Evolutionary conservation across 2,888 invertebrate genomes (phyloP).

Genomic region (Scaptomyza polygonia): DNA sequence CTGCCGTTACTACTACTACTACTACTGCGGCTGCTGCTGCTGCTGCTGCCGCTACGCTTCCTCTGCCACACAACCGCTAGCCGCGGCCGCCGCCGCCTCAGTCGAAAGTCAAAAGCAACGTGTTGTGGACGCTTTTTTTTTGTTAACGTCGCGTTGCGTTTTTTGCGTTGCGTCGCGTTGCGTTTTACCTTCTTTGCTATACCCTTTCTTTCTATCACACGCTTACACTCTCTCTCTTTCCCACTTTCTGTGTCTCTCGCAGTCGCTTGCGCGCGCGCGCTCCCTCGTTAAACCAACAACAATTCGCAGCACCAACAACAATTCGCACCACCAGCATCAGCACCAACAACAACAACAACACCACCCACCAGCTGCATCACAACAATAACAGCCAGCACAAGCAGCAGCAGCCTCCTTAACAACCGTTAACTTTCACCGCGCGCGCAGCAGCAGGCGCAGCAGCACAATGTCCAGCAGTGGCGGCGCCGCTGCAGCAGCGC

Average conservation of each 20-base stretch:
- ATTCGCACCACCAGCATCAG: constrained; percentile 22
- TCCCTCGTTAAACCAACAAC: constrained; percentile 24
- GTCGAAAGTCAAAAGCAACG: constrained; percentile 80
- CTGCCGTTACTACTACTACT: constrained; percentile 46
- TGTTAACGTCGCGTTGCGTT: constrained; percentile 74
- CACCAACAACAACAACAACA: constrained; percentile 23
- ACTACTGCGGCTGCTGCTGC: constrained; percentile 51
- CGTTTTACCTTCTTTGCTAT: constrained; percentile 63
- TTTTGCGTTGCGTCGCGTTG: constrained; percentile 79
- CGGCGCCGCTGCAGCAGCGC: constrained; percentile 52
- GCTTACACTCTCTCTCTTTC: constrained; percentile 33
- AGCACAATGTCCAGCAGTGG: constrained; percentile 74
- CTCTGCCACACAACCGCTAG: constrained; percentile 75
- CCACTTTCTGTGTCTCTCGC: constrained; percentile 38
- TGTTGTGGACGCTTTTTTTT: constrained; percentile 81
- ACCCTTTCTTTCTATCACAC: constrained; percentile 25
- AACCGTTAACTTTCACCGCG: constrained; percentile 67
- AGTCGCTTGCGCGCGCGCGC: constrained; percentile 59
- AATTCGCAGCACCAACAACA: constrained; percentile 21
- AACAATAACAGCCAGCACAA: constrained; percentile 24
- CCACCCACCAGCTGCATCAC: constrained; percentile 32
- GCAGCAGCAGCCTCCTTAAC: constrained; percentile 36
- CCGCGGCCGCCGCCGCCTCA: constrained; percentile 75
- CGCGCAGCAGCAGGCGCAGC: constrained; percentile 35
- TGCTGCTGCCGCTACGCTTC: constrained; percentile 67